These are phyloP conservation scores for Esox niger DNA, from an alignment of 2,113 vertebrate species.

Conservation along the genomic window DNA sequence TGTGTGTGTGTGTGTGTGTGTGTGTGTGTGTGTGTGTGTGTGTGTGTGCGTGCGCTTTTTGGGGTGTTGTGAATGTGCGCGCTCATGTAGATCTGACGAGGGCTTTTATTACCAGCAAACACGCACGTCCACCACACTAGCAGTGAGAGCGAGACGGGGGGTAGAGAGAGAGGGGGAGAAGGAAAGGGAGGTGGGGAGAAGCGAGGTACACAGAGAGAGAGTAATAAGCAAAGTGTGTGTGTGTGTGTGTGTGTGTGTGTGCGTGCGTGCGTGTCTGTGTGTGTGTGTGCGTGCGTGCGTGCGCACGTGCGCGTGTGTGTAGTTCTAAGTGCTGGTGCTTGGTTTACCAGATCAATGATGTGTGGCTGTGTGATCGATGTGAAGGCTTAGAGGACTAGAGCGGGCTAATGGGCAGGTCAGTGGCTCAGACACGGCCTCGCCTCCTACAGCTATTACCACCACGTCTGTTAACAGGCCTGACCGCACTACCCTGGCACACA, in stretches of 20 bases:
- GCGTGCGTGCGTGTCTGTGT: no score
- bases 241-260: no score
- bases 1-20: background rate
- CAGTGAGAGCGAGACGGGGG: background rate
- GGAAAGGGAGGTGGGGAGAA: no score
- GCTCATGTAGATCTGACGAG: background rate
- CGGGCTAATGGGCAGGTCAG: slow-evolving; percentile 65
- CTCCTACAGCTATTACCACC: slow-evolving; percentile 72
- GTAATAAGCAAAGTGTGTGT: no score
- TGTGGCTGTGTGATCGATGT: slow-evolving; percentile 77
- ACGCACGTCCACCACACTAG: slow-evolving; percentile 6
- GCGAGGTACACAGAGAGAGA: no score
- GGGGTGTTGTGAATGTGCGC: no score
- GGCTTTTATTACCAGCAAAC: background rate
- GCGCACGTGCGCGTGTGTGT: no score
- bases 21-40: background rate
- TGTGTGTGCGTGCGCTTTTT: background rate
- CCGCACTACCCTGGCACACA: slow-evolving; percentile 38
- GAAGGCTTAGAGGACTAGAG: slow-evolving; percentile 68
- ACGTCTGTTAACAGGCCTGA: slow-evolving; percentile 72
- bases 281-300: no score
- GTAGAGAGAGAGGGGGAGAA: no score
- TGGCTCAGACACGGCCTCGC: slow-evolving; percentile 54
- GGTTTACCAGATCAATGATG: slow-evolving; percentile 84
- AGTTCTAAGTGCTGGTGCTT: slow-evolving; percentile 78